These are phyloP conservation scores for Cosmia pyralina DNA, from an alignment of 2,888 invertebrate genomes.

Conservation along the genomic window DNA sequence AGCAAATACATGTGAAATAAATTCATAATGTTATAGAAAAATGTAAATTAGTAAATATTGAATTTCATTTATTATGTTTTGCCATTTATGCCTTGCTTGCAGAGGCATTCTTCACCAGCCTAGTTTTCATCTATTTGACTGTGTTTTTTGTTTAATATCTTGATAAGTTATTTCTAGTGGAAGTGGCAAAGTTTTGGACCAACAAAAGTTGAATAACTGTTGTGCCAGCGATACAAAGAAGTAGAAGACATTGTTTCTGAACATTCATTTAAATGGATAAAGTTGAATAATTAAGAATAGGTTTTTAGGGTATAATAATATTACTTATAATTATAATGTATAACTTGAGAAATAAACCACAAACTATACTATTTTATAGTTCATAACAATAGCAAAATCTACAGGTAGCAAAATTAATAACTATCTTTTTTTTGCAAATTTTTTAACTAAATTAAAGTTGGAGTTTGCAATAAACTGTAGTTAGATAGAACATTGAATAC, in stretches of 20 bases:
- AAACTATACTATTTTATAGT: background rate
- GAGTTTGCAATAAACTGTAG: background rate
- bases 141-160: too few species aligned
- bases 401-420: background rate
- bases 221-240: background rate
- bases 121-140: background rate
- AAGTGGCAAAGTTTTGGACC: too few species aligned
- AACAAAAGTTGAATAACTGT: too few species aligned
- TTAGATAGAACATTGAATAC: too few species aligned
- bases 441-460: background rate
- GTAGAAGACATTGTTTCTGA: too few species aligned
- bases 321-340: too few species aligned
- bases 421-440: background rate
- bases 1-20: constrained; percentile 47
- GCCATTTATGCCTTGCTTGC: background rate
- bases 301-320: too few species aligned
- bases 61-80: background rate
- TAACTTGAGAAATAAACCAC: background rate
- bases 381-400: background rate
- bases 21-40: constrained; percentile 25
- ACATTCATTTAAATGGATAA: background rate
- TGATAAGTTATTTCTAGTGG: too few species aligned
- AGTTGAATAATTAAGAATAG: background rate
- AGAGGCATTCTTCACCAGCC: background rate
- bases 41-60: background rate